Base-by-base conservation (phyloP, 2,888 invertebrate species). In the Thera obeliscata region DNA sequence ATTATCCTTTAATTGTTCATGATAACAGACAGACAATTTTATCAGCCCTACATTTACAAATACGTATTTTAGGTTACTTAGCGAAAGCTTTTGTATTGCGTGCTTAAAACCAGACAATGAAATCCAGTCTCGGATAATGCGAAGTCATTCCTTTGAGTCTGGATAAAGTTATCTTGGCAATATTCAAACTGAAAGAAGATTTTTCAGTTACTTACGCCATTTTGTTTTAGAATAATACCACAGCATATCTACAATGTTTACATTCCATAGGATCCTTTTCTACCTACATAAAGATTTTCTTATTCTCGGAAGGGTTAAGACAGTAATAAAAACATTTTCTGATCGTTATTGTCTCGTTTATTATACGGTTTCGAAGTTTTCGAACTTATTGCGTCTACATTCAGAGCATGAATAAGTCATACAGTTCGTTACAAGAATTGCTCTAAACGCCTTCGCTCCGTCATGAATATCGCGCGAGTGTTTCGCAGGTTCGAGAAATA, bases 381-480 rank as follows among this genome's bases (percentile, higher is more conserved):
- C 78, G 80, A 84, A 88, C 88, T 89, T 87, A 88, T 87, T 85
- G 86, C 84, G 84, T 88, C 89, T 86, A 83, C 87, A 84, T 87
- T 84, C 77, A 83, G 82, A 82, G 77, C 78, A 92, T 92, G 92
- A 92, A 92, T 92, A 92, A 91, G 85, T 90, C 91, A 92, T 92
- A 84, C 77, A 81, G 81, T 87, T 91, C 91, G 90, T 91, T 91
- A 91, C 85, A 89, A 89, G 88, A 88, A 87, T 87, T 84, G 88
- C 83, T 86, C 82, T 86, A 86, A 89, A 89, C 72, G 67, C 71
- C 70, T 72, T 69, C 64, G 82, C 82, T 79, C 77, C 80, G 82
- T 76, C 75, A 72, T 78, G 77, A 79, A 82, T 80, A 80, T 75
- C 69, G 67, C 60, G 60, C 56, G 67, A 61, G 7, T 33, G 52